These are phyloP conservation scores for Bradypodion pumilum DNA, from an alignment of 2,797 vertebrate species.

Conservation along the genomic window DNA sequence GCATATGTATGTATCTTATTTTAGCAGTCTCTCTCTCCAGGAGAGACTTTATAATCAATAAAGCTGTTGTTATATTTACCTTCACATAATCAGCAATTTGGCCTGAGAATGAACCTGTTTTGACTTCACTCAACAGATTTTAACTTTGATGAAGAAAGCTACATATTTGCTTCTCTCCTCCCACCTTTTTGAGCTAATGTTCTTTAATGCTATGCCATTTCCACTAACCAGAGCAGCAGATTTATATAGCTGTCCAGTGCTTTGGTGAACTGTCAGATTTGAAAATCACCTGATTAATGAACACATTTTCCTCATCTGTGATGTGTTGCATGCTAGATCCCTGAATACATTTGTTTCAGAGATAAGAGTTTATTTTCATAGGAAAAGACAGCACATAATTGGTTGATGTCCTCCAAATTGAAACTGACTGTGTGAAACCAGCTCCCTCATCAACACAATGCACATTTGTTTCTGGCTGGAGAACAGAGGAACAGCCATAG, in stretches of 20 bases:
- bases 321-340: slow-evolving; percentile 17
- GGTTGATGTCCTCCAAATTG: slow-evolving; percentile 30
- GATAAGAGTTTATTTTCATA: slow-evolving; percentile 33
- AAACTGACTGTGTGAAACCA: slow-evolving; percentile 46
- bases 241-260: background rate
- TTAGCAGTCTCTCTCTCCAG: no score
- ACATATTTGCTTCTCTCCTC: background rate
- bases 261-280: slow-evolving; percentile 18
- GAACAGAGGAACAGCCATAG: background rate
- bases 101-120: background rate
- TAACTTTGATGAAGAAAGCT: slow-evolving; percentile 29
- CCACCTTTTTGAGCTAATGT: background rate
- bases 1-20: no score
- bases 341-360: slow-evolving; percentile 28
- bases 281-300: slow-evolving; percentile 13
- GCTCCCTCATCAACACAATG: accelerated
- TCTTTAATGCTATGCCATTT: slow-evolving; percentile 7
- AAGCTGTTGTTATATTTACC: background rate
- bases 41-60: no score
- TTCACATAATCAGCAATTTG: background rate
- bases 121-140: slow-evolving; percentile 36
- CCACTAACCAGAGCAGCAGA: slow-evolving; percentile 18
- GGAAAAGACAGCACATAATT: slow-evolving; percentile 34
- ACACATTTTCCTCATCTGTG: slow-evolving; percentile 25
- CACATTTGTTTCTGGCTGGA: slow-evolving; percentile 15